Evolutionary conservation across 1,140 invertebrate genomes (phyloP), one percentile per base, ranked within the genome.

Genomic region (Calliphora vicina): DNA sequence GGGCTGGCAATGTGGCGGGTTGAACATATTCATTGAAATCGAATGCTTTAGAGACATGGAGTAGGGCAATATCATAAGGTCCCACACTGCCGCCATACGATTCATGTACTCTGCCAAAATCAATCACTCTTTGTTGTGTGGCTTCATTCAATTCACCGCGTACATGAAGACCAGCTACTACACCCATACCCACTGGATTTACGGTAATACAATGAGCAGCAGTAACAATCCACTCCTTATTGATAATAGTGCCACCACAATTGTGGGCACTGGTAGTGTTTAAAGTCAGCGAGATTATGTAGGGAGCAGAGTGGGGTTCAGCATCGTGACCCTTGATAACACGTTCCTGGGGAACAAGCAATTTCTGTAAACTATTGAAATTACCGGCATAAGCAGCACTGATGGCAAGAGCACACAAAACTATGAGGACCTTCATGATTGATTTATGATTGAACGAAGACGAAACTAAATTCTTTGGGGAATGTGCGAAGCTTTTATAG

Each of bases 21-120:
- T 87, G 87, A 20, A 82, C 27, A 23, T 82, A 9, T 1, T 45
- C 82, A 80, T 89, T 92, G 9, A 93, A 91, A 8, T 86, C 86
- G 23, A 95, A 85, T 1, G 93, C 91, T 2, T 86, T 87, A 12
- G 13, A 17, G 17, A 0, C 89, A 80, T 10, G 91, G 25, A 95
- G 85, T 1, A 95, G 80, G 17, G 93, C 94, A 25, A 95, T 92
- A 85, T 96, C 95, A 83, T 94, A 89, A 67, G 91, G 91, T 15
- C 89, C 91, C 20, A 92, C 92, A 20, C 91, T 91, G 45, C 92
- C 91, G 23, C 73, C 35, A 83, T 92, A 94, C 0, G 87, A 82
- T 17, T 92, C 88, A 84, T 94, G 93, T 0, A 91, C 71, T 1
- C 83, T 82, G 0, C 17, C 25, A n/a, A 29, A 85, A 83, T 27